A percentile compares a stretch with the other conserved stretches of the same genome.
These are phyloP conservation scores for Lagorchestes hirsutus DNA, from an alignment of 2,797 vertebrate species.

Conservation along the genomic window DNA sequence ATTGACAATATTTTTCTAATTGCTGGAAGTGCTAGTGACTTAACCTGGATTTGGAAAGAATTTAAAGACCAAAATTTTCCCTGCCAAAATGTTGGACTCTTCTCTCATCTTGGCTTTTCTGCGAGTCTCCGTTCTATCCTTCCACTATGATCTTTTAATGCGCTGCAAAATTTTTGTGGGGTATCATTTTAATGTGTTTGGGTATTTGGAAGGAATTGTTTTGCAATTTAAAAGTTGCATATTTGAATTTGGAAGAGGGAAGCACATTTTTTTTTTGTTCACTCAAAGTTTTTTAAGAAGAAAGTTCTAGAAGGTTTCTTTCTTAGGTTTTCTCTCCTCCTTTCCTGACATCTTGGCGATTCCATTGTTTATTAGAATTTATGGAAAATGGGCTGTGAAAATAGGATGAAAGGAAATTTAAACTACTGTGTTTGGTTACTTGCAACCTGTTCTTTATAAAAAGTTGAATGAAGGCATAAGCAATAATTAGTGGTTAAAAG, in stretches of 20 bases:
- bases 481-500: conserved; percentile 39
- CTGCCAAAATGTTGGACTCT: background rate
- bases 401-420: background rate
- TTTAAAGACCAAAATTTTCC: background rate
- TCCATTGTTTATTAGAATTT: conserved; percentile 18
- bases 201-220: conserved; percentile 36
- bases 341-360: background rate
- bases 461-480: background rate
- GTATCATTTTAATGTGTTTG: conserved; percentile 47
- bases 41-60: conserved; percentile 23
- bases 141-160: background rate
- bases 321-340: background rate
- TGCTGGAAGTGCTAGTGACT: conserved; percentile 3
- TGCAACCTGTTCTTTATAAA: background rate
- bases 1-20: background rate
- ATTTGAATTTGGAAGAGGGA: conserved; percentile 58
- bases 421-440: background rate
- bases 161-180: background rate
- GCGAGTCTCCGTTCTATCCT: conserved; percentile 38
- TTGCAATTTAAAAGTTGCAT: conserved; percentile 30
- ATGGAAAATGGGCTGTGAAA: background rate
- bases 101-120: conserved; percentile 35
- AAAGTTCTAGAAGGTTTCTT: background rate
- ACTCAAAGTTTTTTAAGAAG: background rate
- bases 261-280: background rate